Percentiles rank a stretch among this genome's conserved stretches.
Evolutionary conservation across 2,888 invertebrate genomes (phyloP).

Genomic region (Cerceris rybyensis): DNA sequence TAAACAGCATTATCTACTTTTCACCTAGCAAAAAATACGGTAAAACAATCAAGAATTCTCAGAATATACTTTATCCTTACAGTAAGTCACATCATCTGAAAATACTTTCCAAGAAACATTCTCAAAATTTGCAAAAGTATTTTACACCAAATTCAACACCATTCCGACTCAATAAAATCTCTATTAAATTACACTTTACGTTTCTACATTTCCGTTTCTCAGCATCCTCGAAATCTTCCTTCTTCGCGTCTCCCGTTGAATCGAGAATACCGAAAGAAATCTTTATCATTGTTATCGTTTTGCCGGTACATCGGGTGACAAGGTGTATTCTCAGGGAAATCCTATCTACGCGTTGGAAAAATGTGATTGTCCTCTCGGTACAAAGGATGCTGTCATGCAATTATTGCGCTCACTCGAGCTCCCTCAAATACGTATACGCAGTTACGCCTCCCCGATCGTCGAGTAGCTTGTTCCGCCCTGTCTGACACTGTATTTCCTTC

Average conservation of each 20-base stretch:
- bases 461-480: conserved; percentile 10
- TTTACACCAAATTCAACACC: too few relatives aligned
- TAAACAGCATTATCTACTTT: too few relatives aligned
- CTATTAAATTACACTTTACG: too few relatives aligned
- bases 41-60: too few relatives aligned
- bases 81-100: too few relatives aligned
- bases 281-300: conserved; percentile 9
- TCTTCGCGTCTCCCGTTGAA: background rate
- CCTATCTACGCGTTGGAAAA: background rate
- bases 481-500: conserved; percentile 17
- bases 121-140: too few relatives aligned
- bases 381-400: conserved; percentile 25
- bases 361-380: conserved; percentile 20
- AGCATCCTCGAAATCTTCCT: background rate
- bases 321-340: conserved; percentile 14
- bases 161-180: too few relatives aligned
- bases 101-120: too few relatives aligned
- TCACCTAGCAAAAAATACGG: too few relatives aligned
- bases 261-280: background rate
- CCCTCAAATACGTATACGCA: conserved; percentile 35
- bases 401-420: conserved; percentile 21
- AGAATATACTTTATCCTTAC: too few relatives aligned
- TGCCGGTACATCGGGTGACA: conserved; percentile 1
- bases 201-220: background rate
- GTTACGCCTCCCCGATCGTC: conserved; percentile 20